phyloP scores from a whole-genome alignment of 2,888 invertebrate species.

The Drosophila seclusa region DNA sequence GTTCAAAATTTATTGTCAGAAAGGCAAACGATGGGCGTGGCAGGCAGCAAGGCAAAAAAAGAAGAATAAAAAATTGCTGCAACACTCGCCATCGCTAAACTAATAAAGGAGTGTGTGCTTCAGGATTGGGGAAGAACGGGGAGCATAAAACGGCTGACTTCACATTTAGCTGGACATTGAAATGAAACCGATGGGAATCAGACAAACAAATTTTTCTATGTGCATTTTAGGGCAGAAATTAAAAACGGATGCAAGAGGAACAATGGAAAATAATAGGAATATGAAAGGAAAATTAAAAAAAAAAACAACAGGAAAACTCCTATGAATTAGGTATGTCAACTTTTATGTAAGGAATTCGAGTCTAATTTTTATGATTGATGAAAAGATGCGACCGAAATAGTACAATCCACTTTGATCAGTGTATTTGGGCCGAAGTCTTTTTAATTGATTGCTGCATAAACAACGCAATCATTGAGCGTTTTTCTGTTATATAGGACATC shows the following conservation, averaged over 20 bases:
- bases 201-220: slow-evolving; percentile 10
- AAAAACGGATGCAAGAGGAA: neutral
- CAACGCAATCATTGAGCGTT: neutral
- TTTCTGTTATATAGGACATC: no score
- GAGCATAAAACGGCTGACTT: slow-evolving; percentile 3
- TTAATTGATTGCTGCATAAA: neutral
- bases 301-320: slow-evolving; percentile 10
- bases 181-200: slow-evolving; percentile 22
- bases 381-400: neutral
- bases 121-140: neutral
- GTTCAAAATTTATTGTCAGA: slow-evolving; percentile 74
- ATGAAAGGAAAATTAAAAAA: neutral
- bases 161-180: slow-evolving; percentile 32
- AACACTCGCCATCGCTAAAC: slow-evolving; percentile 47
- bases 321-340: slow-evolving; percentile 11
- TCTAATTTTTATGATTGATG: neutral
- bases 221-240: neutral
- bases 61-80: slow-evolving; percentile 16
- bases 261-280: slow-evolving; percentile 21
- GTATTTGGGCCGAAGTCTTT: neutral
- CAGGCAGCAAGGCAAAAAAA: slow-evolving; percentile 15
- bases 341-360: neutral
- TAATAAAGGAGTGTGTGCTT: slow-evolving; percentile 39
- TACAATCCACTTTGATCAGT: neutral
- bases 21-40: slow-evolving; percentile 26